Evolutionary conservation across 2,888 invertebrate genomes (phyloP).

Genomic region (Stictocephala bisonia): DNA sequence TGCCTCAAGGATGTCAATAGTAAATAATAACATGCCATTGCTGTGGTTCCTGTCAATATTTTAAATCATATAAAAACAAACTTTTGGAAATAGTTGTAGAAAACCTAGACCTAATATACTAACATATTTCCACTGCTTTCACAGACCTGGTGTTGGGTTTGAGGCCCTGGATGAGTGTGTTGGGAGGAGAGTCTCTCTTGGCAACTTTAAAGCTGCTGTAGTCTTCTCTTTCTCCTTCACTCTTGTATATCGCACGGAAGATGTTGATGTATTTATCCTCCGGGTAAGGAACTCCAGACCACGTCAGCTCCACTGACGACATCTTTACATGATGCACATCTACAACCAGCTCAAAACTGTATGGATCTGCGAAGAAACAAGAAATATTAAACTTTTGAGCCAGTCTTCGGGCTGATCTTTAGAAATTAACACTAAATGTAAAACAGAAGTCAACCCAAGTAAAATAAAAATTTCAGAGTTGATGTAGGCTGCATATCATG

Average conservation of each 20-base stretch:
- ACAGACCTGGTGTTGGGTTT: constrained; percentile 75
- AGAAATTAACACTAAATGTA: too few relatives aligned
- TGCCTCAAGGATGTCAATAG: too few relatives aligned
- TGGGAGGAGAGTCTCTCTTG: constrained; percentile 76
- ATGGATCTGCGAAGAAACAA: constrained; percentile 80
- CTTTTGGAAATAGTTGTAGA: too few relatives aligned
- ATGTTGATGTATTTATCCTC: constrained; percentile 92
- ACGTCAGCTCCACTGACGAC: constrained; percentile 80
- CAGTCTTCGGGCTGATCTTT: too few relatives aligned
- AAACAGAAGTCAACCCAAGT: too few relatives aligned
- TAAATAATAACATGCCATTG: too few relatives aligned
- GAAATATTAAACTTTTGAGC: too few relatives aligned
- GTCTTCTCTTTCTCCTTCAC: constrained; percentile 78
- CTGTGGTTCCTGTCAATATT: neutral
- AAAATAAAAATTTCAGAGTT: too few relatives aligned
- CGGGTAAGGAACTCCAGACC: constrained; percentile 88
- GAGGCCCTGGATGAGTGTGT: constrained; percentile 74
- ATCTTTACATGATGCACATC: constrained; percentile 81
- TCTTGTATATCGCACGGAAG: constrained; percentile 85
- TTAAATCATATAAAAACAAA: neutral
- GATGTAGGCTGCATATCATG: too few relatives aligned
- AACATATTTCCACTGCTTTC: neutral
- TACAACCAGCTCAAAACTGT: constrained; percentile 83
- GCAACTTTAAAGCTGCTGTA: constrained; percentile 80
- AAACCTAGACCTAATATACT: too few relatives aligned